Percentiles rank a stretch among this genome's conserved stretches.
Evolutionary conservation across 2,797 vertebrate genomes (phyloP).

Genomic region (Phrynocephalus forsythii): DNA sequence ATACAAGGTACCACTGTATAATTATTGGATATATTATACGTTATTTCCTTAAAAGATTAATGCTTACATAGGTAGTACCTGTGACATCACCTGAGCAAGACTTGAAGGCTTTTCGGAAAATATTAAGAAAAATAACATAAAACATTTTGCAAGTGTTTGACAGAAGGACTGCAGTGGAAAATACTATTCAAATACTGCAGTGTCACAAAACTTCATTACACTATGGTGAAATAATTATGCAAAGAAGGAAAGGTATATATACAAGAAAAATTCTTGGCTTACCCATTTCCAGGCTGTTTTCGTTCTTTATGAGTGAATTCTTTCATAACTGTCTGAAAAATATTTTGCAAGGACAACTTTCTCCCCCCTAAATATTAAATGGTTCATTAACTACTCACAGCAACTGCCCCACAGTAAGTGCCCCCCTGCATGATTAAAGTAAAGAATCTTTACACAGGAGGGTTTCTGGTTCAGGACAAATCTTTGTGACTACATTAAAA

Average conservation of each 20-base stretch:
- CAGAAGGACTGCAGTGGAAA: slow-evolving; percentile 36
- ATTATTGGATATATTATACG: neutral
- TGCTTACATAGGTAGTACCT: neutral
- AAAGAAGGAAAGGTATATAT: slow-evolving; percentile 38
- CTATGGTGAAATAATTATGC: slow-evolving; percentile 56
- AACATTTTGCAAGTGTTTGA: slow-evolving; percentile 43
- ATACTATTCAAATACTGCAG: neutral
- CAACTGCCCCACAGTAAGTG: slow-evolving; percentile 38
- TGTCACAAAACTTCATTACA: neutral
- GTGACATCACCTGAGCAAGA: slow-evolving; percentile 16
- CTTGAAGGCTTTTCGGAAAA: neutral
- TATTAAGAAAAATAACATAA: neutral
- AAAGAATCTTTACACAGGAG: slow-evolving; percentile 26
- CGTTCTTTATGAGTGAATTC: slow-evolving; percentile 47
- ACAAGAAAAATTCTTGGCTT: slow-evolving; percentile 50
- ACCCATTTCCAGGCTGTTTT: slow-evolving; percentile 8
- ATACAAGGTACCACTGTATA: neutral
- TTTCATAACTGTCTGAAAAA: slow-evolving; percentile 41
- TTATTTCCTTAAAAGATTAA: neutral
- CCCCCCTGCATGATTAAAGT: slow-evolving; percentile 21
- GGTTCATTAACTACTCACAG: slow-evolving; percentile 20
- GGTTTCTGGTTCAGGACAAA: slow-evolving; percentile 17
- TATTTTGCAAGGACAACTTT: slow-evolving; percentile 24
- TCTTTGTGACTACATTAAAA: neutral
- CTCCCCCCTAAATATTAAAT: slow-evolving; percentile 26